A percentile compares a stretch with the other conserved stretches of the same genome.
These are phyloP conservation scores for Hydrozoanthus gracilis DNA, from an alignment of 92 coral and sea anemone species.

Conservation along the genomic window DNA sequence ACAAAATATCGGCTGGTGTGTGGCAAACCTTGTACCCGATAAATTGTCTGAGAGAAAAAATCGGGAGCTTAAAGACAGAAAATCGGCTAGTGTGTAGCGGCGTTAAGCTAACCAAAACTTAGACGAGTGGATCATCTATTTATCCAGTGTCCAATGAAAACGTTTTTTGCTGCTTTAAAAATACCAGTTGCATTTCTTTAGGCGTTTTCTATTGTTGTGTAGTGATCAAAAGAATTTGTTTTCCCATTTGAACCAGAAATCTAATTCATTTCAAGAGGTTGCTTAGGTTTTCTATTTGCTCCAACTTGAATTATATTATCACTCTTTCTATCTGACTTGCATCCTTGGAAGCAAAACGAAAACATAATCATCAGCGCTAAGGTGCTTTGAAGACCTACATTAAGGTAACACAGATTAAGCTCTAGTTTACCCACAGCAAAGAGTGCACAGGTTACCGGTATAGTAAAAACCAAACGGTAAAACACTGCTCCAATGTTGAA, in stretches of 20 bases:
- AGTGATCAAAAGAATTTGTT: too few relatives aligned
- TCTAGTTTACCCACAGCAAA: constrained; percentile 56
- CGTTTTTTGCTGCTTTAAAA: too few relatives aligned
- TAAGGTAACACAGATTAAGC: constrained; percentile 36
- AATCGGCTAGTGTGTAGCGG: too few relatives aligned
- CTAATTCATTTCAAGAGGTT: background rate
- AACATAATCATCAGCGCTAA: constrained; percentile 4
- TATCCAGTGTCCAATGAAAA: too few relatives aligned
- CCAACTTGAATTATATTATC: background rate
- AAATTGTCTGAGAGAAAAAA: too few relatives aligned
- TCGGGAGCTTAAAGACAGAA: too few relatives aligned
- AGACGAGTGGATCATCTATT: too few relatives aligned
- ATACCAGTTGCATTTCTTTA: too few relatives aligned
- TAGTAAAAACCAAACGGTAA: constrained; percentile 53
- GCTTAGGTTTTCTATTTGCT: background rate
- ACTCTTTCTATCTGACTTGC: background rate
- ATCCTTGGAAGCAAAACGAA: background rate
- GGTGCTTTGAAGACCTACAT: background rate
- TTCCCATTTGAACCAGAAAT: background rate
- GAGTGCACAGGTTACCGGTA: constrained; percentile 44
- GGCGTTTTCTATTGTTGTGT: too few relatives aligned
- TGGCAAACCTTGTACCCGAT: too few relatives aligned
- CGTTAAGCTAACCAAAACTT: too few relatives aligned
- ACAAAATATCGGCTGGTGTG: too few relatives aligned
- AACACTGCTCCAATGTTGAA: constrained; percentile 50